Evolutionary conservation across 1,140 invertebrate species (phyloP).

Genomic region (Gryllus bimaculatus): DNA sequence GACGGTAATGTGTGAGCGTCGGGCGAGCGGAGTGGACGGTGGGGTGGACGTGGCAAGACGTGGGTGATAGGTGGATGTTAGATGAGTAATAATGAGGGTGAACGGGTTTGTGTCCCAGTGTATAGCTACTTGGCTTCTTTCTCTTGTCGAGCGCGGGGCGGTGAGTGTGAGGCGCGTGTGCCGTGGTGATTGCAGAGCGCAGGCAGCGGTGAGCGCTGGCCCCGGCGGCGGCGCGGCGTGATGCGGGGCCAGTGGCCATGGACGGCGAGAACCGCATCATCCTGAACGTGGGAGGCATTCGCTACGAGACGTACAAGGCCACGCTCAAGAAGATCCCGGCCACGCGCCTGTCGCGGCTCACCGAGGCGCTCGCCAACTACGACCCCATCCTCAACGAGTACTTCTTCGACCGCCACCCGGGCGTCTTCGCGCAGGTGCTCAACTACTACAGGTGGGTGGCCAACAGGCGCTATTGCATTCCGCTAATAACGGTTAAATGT

Average conservation of each 20-base stretch:
- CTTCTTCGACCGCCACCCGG: slow-evolving; percentile 97
- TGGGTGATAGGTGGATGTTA: too few species aligned
- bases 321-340: slow-evolving; percentile 91
- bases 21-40: too few species aligned
- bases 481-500: not conserved
- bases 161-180: too few species aligned
- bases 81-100: too few species aligned
- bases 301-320: slow-evolving; percentile 92
- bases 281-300: slow-evolving; percentile 96
- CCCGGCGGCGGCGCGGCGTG: slow-evolving; percentile 1
- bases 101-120: too few species aligned
- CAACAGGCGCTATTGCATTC: too few species aligned
- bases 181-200: too few species aligned
- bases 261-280: slow-evolving; percentile 95
- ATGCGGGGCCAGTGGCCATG: slow-evolving; percentile 41
- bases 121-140: too few species aligned
- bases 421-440: slow-evolving; percentile 85
- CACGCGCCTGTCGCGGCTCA: slow-evolving; percentile 77
- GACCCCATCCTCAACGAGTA: slow-evolving; percentile 95
- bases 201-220: not conserved
- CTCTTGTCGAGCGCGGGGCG: too few species aligned
- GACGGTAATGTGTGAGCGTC: too few species aligned
- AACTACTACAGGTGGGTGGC: slow-evolving; percentile 19
- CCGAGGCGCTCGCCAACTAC: slow-evolving; percentile 86
- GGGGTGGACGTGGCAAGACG: too few species aligned